Evolutionary conservation across 2,888 invertebrate genomes (phyloP), one percentile per base, ranked within the genome.

Genomic region (Orchesella flavescens): DNA sequence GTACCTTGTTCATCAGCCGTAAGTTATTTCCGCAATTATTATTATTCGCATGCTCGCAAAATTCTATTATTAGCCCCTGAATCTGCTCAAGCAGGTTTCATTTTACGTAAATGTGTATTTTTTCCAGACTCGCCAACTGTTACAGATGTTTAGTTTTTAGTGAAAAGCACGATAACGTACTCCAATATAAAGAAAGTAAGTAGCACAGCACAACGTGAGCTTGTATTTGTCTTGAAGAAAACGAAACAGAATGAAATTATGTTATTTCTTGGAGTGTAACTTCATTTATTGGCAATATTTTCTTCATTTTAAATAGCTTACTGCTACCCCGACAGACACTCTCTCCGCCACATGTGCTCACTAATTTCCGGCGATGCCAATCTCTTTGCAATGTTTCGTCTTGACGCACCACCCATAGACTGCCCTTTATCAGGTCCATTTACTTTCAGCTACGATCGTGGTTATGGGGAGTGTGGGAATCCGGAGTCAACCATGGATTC

Each of bases 181-280:
- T 97, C 87, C 97, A 97, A 91, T 97, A 97, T 92, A 97, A 97
- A 94, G 97, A 97, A 93, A 97, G 97, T 97, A 92, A 96, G 97
- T 95, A 53, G 12, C 34, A n/a, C n/a, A n/a, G n/a, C n/a, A n/a
- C n/a, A n/a, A n/a, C 34, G 7, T 34, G 34, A 34, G n/a, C n/a
- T 34, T 34, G 2, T 4, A 34, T 34, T 34, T 4, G 2, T 2
- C 7, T 34, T 34, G 7, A n/a, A 53, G 53, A 53, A 65, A 34
- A 43, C 34, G 13, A 24, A 34, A 65, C n/a, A n/a, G n/a, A n/a
- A n/a, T n/a, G n/a, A n/a, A n/a, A n/a, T n/a, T n/a, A n/a, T n/a
- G n/a, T 65, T 13, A 17, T 34, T 65, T 65, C 65, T 12, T 63
- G 24, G 5, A 23, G 15, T 43, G 5, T 44, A 19, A 46, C 44